These are phyloP conservation scores for Mimumesa dahlbomi DNA, from an alignment of 2,888 invertebrate genomes.

Conservation along the genomic window DNA sequence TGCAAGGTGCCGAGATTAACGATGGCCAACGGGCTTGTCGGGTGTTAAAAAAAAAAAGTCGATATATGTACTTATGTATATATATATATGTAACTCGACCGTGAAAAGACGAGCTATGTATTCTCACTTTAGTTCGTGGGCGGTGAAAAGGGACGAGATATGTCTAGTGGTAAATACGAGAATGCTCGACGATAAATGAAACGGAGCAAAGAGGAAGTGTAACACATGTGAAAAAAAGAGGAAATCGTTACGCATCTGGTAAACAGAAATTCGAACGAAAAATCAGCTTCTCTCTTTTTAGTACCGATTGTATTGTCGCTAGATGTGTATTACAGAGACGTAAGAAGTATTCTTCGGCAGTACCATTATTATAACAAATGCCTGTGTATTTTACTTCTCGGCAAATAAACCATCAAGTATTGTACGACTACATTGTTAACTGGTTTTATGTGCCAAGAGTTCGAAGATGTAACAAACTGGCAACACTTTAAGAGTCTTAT, in stretches of 20 bases:
- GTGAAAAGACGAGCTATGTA: background rate
- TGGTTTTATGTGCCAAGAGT: no score
- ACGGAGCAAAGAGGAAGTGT: conserved; percentile 14
- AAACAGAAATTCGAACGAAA: conserved; percentile 39
- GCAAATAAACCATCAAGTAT: conserved; percentile 65
- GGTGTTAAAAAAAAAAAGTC: no score
- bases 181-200: background rate
- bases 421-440: conserved; percentile 36
- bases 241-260: conserved; percentile 55
- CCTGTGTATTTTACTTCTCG: conserved; percentile 69
- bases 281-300: conserved; percentile 67
- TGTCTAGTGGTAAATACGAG: background rate
- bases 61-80: no score
- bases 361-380: conserved; percentile 63
- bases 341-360: conserved; percentile 57
- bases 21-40: background rate
- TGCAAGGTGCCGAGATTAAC: conserved; percentile 48
- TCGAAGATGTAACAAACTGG: no score
- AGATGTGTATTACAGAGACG: conserved; percentile 65
- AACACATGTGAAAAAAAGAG: conserved; percentile 1
- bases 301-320: conserved; percentile 65
- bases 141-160: background rate
- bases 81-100: no score
- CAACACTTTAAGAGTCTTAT: no score
- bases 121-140: background rate